phyloP scores from a whole-genome alignment of 2,888 invertebrate species.

The Leptothorax acervorum region DNA sequence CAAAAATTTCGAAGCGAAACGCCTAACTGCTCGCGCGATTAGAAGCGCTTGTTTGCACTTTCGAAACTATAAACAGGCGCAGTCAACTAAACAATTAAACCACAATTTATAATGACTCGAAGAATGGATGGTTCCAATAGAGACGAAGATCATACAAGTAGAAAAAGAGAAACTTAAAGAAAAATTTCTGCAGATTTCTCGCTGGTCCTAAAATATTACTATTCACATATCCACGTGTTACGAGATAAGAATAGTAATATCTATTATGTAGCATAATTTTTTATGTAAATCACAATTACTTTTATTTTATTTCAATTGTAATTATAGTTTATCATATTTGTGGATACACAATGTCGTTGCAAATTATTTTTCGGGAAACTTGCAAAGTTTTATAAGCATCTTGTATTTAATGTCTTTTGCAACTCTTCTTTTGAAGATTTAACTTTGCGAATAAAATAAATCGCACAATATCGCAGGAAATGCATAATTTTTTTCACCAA shows the following conservation, averaged over 20 bases:
- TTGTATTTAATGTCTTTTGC: too few relatives aligned
- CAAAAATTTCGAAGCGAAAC: conserved; percentile 11
- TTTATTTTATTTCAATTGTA: not conserved
- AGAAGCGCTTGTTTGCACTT: conserved; percentile 36
- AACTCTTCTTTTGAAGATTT: not conserved
- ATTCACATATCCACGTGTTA: not conserved
- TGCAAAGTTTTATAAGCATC: not conserved
- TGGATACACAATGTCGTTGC: not conserved
- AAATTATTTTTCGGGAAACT: not conserved
- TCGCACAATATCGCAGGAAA: not conserved
- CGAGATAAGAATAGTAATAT: too few relatives aligned
- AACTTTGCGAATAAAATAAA: not conserved
- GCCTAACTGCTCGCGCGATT: not conserved
- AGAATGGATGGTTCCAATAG: not conserved
- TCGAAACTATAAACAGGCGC: conserved; percentile 33
- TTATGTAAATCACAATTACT: not conserved
- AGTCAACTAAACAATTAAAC: conserved; percentile 32
- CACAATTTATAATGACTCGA: conserved; percentile 34
- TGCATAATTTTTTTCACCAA: not conserved
- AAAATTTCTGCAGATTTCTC: not conserved
- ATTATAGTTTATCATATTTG: not conserved
- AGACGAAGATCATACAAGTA: not conserved
- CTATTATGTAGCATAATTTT: not conserved
- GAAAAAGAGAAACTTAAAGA: not conserved
- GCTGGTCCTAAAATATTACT: not conserved